Conservation (phyloP, 2,113 vertebrate species). For the Gopherus flavomarginatus region DNA sequence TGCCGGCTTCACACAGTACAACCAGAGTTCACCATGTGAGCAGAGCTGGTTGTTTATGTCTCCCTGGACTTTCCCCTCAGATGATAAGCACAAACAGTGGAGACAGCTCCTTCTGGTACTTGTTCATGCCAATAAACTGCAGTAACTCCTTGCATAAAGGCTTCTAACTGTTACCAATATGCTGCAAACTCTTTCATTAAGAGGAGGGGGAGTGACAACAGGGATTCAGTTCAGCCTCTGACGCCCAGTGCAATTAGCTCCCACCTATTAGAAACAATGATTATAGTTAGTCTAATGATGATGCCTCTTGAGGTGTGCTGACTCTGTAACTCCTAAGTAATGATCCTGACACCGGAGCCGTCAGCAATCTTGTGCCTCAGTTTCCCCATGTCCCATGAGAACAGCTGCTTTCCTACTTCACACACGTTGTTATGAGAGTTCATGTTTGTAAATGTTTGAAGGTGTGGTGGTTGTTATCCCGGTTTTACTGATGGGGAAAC, state of each 20-base stretch:
- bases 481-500: background rate
- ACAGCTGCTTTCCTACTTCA: background rate
- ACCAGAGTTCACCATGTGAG: background rate
- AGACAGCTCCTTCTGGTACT: background rate
- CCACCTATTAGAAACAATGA: background rate
- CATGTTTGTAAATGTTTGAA: background rate
- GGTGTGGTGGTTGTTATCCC: background rate
- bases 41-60: background rate
- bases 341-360: background rate
- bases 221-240: background rate
- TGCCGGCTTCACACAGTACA: background rate
- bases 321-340: background rate
- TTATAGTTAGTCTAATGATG: background rate
- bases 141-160: background rate
- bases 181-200: background rate
- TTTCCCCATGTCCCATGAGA: background rate
- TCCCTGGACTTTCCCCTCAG: background rate
- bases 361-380: background rate
- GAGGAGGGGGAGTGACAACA: background rate
- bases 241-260: background rate
- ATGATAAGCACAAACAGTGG: background rate
- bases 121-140: background rate
- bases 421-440: background rate
- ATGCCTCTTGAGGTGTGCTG: too few relatives aligned
- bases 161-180: background rate